A percentile compares a stretch with the other conserved stretches of the same genome.
These are phyloP conservation scores for Meghimatium bilineatum DNA, from an alignment of 2,888 invertebrate species.

Conservation along the genomic window DNA sequence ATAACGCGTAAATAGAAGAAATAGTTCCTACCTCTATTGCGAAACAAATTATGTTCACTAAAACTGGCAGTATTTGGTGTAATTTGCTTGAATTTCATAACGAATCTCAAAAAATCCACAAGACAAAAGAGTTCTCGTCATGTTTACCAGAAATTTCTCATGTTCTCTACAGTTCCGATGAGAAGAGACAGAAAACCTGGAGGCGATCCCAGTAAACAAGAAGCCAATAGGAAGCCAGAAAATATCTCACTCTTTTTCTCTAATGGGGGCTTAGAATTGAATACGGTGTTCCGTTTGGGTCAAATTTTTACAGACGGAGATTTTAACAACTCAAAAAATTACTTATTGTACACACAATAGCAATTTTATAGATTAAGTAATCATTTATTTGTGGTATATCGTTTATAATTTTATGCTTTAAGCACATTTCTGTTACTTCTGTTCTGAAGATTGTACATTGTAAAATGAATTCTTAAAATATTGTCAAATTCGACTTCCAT, in stretches of 20 bases:
- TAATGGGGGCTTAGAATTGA: background rate
- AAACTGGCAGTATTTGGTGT: background rate
- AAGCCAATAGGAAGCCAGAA: constrained; percentile 33
- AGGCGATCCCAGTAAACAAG: background rate
- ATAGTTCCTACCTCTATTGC: constrained; percentile 8
- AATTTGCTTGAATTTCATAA: constrained; percentile 33
- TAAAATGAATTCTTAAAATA: background rate
- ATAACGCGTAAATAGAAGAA: background rate
- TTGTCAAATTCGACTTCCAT: background rate
- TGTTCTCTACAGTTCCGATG: background rate
- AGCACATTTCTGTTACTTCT: too few relatives aligned
- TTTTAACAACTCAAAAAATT: background rate
- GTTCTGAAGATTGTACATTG: background rate
- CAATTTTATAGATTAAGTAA: too few relatives aligned
- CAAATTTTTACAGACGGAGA: background rate
- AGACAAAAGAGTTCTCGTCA: background rate
- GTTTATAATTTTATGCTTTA: too few relatives aligned
- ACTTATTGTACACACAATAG: too few relatives aligned
- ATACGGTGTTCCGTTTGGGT: background rate
- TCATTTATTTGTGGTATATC: too few relatives aligned
- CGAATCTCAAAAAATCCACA: constrained; percentile 29
- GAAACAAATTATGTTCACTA: background rate
- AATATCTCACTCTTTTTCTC: background rate
- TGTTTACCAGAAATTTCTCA: constrained; percentile 2
- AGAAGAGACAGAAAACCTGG: background rate